Conservation (phyloP, 2,888 invertebrate species). For the Cremastinae sp. region DNA sequence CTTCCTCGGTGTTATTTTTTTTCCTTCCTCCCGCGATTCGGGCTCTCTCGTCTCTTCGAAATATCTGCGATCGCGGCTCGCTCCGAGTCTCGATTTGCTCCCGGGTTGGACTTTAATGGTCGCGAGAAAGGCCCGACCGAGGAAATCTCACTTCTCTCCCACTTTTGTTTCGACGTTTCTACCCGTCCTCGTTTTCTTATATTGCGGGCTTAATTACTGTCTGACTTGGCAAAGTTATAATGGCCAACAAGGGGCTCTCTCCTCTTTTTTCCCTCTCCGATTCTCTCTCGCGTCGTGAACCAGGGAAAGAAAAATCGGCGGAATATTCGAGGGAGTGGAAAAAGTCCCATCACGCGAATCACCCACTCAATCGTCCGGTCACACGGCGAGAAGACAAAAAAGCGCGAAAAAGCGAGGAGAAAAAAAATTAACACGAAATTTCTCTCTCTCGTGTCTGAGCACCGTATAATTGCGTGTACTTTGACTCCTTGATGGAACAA, state of each 20-base stretch:
- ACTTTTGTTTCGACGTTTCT: slow-evolving; percentile 43
- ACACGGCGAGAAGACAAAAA: slow-evolving; percentile 19
- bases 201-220: slow-evolving; percentile 80
- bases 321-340: slow-evolving; percentile 46
- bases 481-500: slow-evolving; percentile 35
- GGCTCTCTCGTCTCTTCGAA: slow-evolving; percentile 32
- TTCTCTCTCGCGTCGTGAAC: slow-evolving; percentile 33
- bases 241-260: slow-evolving; percentile 75
- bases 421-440: slow-evolving; percentile 45
- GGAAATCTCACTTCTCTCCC: slow-evolving; percentile 31
- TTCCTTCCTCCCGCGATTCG: slow-evolving; percentile 18
- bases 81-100: slow-evolving; percentile 78
- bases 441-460: slow-evolving; percentile 28
- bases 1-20: slow-evolving; percentile 54
- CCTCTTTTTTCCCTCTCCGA: slow-evolving; percentile 27
- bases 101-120: slow-evolving; percentile 76
- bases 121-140: slow-evolving; percentile 71
- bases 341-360: slow-evolving; percentile 56
- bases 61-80: slow-evolving; percentile 40
- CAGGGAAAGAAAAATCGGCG: slow-evolving; percentile 49
- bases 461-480: slow-evolving; percentile 44
- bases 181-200: slow-evolving; percentile 71
- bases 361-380: slow-evolving; percentile 60
- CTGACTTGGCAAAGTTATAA: slow-evolving; percentile 79
- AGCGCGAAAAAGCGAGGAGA: slow-evolving; percentile 19